Conservation (phyloP, 2,113 vertebrate genomes). For the Echinops telfairi region DNA sequence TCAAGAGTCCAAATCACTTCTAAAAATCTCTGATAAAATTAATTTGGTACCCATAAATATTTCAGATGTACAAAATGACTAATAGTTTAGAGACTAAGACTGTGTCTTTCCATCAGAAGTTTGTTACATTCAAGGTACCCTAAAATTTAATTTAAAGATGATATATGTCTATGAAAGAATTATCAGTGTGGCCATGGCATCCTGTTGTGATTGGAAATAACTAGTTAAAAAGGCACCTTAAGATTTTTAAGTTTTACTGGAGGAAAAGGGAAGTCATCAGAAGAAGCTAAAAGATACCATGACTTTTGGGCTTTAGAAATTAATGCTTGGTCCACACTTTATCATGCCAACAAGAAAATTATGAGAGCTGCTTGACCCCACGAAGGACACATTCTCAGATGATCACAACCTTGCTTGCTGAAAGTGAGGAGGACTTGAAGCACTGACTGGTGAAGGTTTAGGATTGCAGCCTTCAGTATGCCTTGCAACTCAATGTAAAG, state of each 20-base stretch:
- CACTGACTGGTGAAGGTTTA: too few species aligned
- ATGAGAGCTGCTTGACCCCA: too few species aligned
- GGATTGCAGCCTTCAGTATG: too few species aligned
- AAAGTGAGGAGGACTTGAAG: too few species aligned
- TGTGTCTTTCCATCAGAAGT: not conserved
- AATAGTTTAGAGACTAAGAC: not conserved
- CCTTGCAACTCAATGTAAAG: too few species aligned
- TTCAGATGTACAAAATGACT: not conserved
- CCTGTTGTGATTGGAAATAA: not conserved
- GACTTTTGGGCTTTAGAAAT: too few species aligned
- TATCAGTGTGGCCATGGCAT: not conserved
- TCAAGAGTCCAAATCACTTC: not conserved
- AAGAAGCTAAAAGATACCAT: too few species aligned
- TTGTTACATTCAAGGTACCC: not conserved
- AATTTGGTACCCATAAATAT: conserved; percentile 15
- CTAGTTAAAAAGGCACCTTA: not conserved
- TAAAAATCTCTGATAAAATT: not conserved
- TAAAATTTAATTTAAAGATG: not conserved
- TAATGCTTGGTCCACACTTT: too few species aligned
- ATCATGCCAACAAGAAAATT: too few species aligned
- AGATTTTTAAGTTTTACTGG: not conserved
- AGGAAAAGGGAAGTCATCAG: not conserved
- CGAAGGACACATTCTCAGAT: too few species aligned
- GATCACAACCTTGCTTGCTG: too few species aligned
- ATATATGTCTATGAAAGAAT: not conserved